Conservation (phyloP, 2,888 invertebrate species). For the Mythimna ferrago region DNA sequence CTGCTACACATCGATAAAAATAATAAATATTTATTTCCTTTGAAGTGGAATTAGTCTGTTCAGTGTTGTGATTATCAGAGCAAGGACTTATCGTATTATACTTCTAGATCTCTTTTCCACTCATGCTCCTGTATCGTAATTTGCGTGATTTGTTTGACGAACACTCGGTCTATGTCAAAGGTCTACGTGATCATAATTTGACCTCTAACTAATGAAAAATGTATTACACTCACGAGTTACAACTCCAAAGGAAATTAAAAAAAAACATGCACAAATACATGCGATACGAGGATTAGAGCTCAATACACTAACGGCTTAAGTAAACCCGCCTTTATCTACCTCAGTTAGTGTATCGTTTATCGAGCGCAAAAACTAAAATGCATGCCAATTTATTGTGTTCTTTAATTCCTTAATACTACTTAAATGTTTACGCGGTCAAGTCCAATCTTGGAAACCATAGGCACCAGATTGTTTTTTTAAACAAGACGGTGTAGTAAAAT, state of each 20-base stretch:
- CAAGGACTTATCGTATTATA: not conserved
- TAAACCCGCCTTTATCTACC: conserved; percentile 29
- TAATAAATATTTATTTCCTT: conserved; percentile 41
- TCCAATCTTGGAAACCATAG: conserved; percentile 8
- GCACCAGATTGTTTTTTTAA: conserved; percentile 8
- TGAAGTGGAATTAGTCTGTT: conserved; percentile 28
- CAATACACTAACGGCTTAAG: conserved; percentile 68
- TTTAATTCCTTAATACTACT: conserved; percentile 50
- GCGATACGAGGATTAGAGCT: conserved; percentile 64
- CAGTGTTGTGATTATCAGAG: not conserved
- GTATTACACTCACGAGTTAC: not conserved
- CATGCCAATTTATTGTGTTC: conserved; percentile 42
- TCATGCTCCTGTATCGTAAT: not conserved
- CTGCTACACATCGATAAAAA: conserved; percentile 19
- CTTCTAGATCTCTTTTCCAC: not conserved
- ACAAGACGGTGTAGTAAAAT: conserved; percentile 37
- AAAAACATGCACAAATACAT: conserved; percentile 60
- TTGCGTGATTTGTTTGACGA: not conserved
- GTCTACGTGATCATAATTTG: not conserved
- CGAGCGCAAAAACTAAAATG: conserved; percentile 42
- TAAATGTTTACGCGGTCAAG: conserved; percentile 33
- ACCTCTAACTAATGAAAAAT: not conserved
- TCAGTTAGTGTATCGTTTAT: conserved; percentile 47
- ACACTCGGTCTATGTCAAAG: not conserved
- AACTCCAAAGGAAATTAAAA: conserved; percentile 47